Percentiles rank a stretch among this genome's conserved stretches.
Conservation (phyloP, 2,113 vertebrate genomes). For the Lota lota region DNA sequence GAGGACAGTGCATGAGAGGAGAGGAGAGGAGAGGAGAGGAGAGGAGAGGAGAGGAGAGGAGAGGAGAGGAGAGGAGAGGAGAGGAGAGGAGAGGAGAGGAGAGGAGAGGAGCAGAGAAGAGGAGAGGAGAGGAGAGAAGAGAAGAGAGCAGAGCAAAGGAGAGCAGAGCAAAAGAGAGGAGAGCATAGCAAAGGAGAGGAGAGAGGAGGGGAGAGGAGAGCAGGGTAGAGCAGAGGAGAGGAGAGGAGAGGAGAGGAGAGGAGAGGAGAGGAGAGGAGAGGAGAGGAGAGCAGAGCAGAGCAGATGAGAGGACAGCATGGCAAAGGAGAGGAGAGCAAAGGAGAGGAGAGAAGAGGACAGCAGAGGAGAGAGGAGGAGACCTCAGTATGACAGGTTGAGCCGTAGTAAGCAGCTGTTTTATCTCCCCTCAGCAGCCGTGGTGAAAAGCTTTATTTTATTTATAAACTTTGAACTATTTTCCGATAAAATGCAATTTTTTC, state of each 20-base stretch:
- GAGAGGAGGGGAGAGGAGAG: too few species aligned
- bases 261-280: too few species aligned
- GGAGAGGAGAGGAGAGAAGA: not conserved
- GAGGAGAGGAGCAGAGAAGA: not conserved
- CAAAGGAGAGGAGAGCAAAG: conserved; percentile 9
- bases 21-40: not conserved
- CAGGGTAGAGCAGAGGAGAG: too few species aligned
- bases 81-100: too few species aligned
- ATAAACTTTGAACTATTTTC: conserved; percentile 86
- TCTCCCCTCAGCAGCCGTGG: conserved; percentile 75
- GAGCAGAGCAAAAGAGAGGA: not conserved
- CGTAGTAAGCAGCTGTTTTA: conserved; percentile 72
- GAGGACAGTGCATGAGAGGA: not conserved
- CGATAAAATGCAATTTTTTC: conserved; percentile 83
- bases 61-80: not conserved
- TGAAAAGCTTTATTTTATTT: conserved; percentile 83
- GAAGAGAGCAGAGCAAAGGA: not conserved
- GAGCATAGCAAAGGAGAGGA: not conserved
- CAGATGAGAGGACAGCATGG: conserved; percentile 42
- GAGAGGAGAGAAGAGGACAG: conserved; percentile 41
- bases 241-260: too few species aligned
- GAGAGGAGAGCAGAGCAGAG: too few species aligned
- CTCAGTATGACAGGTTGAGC: conserved; percentile 51
- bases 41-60: not conserved
- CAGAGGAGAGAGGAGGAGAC: conserved; percentile 41